A percentile compares a stretch with the other conserved stretches of the same genome.
These are phyloP conservation scores for Tanytarsus gracilentus DNA, from an alignment of 2,888 invertebrate genomes.

Conservation along the genomic window DNA sequence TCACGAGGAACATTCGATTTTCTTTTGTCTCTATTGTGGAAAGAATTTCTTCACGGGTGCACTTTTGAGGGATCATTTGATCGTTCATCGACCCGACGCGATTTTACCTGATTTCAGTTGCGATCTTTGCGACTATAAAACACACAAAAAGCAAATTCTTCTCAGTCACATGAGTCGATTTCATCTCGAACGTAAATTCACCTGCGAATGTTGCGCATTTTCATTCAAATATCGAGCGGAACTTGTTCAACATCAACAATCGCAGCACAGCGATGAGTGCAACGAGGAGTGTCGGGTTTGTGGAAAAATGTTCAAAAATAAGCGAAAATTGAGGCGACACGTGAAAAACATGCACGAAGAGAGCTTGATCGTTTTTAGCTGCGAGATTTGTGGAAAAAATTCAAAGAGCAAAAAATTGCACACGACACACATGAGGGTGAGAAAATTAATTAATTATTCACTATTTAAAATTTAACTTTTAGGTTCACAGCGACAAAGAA, in stretches of 20 bases:
- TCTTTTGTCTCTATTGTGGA: slow-evolving; percentile 2
- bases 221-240: background rate
- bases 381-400: slow-evolving; percentile 1
- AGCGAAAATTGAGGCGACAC: background rate
- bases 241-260: background rate
- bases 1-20: background rate
- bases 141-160: background rate
- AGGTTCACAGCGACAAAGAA: background rate
- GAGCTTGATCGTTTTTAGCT: background rate
- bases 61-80: background rate
- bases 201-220: slow-evolving; percentile 2
- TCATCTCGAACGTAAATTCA: background rate
- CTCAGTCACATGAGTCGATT: slow-evolving; percentile 6
- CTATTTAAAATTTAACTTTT: background rate
- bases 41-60: background rate
- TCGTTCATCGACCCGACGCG: background rate
- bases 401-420: background rate
- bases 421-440: background rate
- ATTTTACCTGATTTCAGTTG: background rate
- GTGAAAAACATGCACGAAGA: background rate
- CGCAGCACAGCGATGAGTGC: background rate
- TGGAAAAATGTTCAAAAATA: background rate
- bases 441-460: background rate
- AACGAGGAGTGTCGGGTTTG: background rate
- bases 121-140: background rate